A percentile compares a stretch with the other conserved stretches of the same genome.
Evolutionary conservation across 1,140 invertebrate genomes (phyloP).

Genomic region (Delia radicum): DNA sequence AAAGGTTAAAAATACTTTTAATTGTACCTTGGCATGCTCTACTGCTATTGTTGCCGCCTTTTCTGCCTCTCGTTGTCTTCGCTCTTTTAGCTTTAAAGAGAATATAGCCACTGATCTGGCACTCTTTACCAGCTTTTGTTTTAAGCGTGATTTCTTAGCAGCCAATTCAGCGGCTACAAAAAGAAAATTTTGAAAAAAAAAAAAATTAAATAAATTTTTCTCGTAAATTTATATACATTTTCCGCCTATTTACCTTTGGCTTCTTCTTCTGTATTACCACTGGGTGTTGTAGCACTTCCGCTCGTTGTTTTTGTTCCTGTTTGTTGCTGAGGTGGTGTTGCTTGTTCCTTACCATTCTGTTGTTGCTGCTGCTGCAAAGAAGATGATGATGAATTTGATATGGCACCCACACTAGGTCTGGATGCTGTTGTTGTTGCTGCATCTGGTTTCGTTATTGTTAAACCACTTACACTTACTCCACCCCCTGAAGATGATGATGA

Average conservation of each 20-base stretch:
- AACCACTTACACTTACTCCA: slow-evolving; percentile 26
- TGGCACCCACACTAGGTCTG: slow-evolving; percentile 47
- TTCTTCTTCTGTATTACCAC: slow-evolving; percentile 44
- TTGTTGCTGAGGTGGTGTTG: not conserved
- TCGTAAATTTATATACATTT: not conserved
- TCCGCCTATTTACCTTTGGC: slow-evolving; percentile 40
- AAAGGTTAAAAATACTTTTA: not conserved
- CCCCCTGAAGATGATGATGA: slow-evolving; percentile 48
- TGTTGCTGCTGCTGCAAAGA: slow-evolving; percentile 42
- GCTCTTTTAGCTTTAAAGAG: slow-evolving; percentile 74
- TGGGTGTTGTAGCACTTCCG: slow-evolving; percentile 4
- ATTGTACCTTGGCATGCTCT: slow-evolving; percentile 53
- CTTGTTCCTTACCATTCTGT: slow-evolving; percentile 31
- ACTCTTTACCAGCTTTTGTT: slow-evolving; percentile 68
- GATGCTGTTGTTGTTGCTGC: slow-evolving; percentile 12
- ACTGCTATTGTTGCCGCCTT: slow-evolving; percentile 59
- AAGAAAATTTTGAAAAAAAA: too few species aligned
- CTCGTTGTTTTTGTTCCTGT: not conserved
- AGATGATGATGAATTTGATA: slow-evolving; percentile 48
- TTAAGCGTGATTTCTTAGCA: slow-evolving; percentile 65
- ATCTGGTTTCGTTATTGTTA: slow-evolving; percentile 47
- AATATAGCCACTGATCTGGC: slow-evolving; percentile 80
- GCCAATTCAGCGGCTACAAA: slow-evolving; percentile 60
- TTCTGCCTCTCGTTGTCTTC: slow-evolving; percentile 71
- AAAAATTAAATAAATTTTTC: not conserved